Conservation (phyloP, 2,113 vertebrate species). For the Spermophilus dauricus region DNA sequence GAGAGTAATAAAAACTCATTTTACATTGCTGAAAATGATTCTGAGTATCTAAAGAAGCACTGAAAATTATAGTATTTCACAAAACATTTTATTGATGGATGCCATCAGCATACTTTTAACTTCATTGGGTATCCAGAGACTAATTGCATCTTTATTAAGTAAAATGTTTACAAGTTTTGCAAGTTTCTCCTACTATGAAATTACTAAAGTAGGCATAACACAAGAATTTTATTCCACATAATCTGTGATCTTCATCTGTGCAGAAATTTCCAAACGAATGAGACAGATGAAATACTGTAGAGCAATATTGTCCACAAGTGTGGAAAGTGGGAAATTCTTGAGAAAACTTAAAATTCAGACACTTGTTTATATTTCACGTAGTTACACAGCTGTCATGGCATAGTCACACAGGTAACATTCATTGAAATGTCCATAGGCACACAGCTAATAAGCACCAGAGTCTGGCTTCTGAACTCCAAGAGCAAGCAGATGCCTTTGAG, state of each 20-base stretch:
- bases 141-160: background rate
- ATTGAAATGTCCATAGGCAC: background rate
- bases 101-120: background rate
- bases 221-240: background rate
- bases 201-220: background rate
- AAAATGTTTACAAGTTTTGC: background rate
- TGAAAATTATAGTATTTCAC: background rate
- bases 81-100: background rate
- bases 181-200: background rate
- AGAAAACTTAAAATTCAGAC: background rate
- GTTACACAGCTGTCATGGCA: background rate
- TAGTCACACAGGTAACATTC: background rate
- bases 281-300: background rate
- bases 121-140: slow-evolving; percentile 19
- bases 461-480: background rate
- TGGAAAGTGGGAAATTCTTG: background rate
- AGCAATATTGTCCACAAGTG: background rate
- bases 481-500: background rate
- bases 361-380: background rate
- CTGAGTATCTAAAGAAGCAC: background rate
- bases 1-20: slow-evolving; percentile 33
- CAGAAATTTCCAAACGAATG: slow-evolving; percentile 10
- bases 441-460: background rate
- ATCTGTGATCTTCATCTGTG: background rate
- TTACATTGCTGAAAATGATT: background rate